Evolutionary conservation across 2,888 invertebrate genomes (phyloP), one percentile per base, ranked within the genome.

Genomic region (Artemia sinica): DNA sequence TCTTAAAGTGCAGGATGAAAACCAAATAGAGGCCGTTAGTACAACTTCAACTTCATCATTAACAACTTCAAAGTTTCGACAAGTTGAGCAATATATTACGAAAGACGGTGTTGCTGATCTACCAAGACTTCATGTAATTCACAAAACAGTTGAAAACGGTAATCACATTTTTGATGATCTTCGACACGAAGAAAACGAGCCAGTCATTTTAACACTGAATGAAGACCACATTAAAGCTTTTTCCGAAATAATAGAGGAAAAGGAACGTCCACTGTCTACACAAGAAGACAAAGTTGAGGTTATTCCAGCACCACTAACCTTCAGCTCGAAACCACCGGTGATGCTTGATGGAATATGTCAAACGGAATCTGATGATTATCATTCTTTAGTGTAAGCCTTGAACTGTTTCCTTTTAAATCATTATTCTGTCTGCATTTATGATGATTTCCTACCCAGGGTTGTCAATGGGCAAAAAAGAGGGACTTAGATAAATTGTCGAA

Each of bases 331-430:
- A 9, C 28, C 0, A 18, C 63, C 63, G 9, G 14, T 58, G n/a
- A 58, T 58, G 63, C 63, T 58, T n/a, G 63, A 58, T 58, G 63
- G 63, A 58, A 58, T 58, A 58, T 58, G 14, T n/a, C 63, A 58
- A 58, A 58, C 63, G 63, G 63, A 58, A 28, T 58, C 63, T n/a
- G 63, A 58, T 18, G 63, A 58, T 58, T 18, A 28, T 28, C 63
- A 58, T 8, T 58, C 63, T 18, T 2, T 58, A 58, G 9, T 58
- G 63, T 58, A 58, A 58, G 63, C 28, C n/a, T 41, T 41, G 41
- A 41, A 41, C 41, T 41, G 41, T 41, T 41, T 41, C 41, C 41
- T 41, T 41, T 41, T 41, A 41, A 41, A 41, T 41, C 41, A 5
- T 41, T 41, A 41, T 41, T 6, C 3, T 2, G 6, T 41, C 41